Evolutionary conservation across 2,113 vertebrate genomes (phyloP), one percentile per base, ranked within the genome.

Genomic region (Ceuthmochares aereus): DNA sequence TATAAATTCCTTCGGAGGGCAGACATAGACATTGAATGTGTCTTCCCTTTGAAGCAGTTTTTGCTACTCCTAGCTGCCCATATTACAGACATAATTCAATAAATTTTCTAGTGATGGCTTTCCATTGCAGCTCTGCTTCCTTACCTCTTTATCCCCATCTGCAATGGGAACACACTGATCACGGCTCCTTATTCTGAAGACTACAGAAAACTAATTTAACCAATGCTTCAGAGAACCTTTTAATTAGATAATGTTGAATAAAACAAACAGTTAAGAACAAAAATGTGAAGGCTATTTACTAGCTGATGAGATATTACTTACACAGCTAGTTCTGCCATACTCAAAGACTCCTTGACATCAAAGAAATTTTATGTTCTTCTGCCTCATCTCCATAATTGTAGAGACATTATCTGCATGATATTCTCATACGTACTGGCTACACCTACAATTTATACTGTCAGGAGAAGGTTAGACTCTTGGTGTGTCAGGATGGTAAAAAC

Each of bases 161-260:
- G 10, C 12, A 32, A 18, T 6, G 63, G 42, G 30, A 58, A 58
- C 5, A 25, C 20, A 43, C 2, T 29, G 59, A 64, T 22, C 34
- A 5, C 15, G 15, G 9, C 16, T 30, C 22, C 6, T 62, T 34
- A 25, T 32, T 89, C 47, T 70, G 77, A 58, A 34, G 22, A n/a
- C 8, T 52, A 19, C 4, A 13, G 9, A 47, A 51, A 58, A 27
- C 6, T 10, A 30, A 62, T 42, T 83, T 27, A 75, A 42, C 10
- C 3, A 5, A 2, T 1, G 2, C 6, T 36, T 60, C 21, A 43
- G n/a, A 49, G 68, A 18, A 14, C 17, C 6, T 4, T 68, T 75
- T 58, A 37, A 27, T 79, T 21, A 56, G 22, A 14, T 37, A 14
- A 5, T 62, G 45, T 12, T 42, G 56, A 67, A 43, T 52, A 76